phyloP scores from a whole-genome alignment of 2,113 vertebrate genomes.

The Lagopus leucura region DNA sequence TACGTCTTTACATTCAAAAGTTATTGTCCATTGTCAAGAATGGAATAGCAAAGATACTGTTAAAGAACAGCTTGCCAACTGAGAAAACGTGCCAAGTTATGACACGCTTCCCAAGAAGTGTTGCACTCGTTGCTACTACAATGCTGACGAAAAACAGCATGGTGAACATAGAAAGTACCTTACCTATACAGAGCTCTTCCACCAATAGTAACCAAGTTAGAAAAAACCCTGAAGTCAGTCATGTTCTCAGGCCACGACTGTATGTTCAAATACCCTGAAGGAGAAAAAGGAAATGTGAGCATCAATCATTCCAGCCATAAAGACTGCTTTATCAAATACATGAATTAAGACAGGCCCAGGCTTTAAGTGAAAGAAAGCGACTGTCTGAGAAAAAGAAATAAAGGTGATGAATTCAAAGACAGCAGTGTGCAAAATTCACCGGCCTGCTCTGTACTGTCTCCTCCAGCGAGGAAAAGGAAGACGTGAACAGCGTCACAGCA shows the following conservation, averaged over 20 bases:
- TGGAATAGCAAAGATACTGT: not conserved
- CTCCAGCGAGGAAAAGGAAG: not conserved
- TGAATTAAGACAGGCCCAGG: not conserved
- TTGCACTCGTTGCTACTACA: not conserved
- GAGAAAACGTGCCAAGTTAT: not conserved
- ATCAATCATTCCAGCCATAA: not conserved
- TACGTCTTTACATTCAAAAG: not conserved
- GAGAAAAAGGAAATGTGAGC: not conserved
- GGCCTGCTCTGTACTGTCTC: not conserved
- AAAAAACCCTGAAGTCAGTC: conserved; percentile 96
- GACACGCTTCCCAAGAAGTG: not conserved
- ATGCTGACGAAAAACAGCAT: not conserved
- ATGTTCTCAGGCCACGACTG: conserved; percentile 98
- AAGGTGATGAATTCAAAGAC: not conserved
- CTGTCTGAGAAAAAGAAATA: not conserved
- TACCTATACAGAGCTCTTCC: conserved; percentile 95
- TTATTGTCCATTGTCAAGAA: not conserved
- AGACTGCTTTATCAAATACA: not conserved
- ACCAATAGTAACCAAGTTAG: conserved; percentile 93
- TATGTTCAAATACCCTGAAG: conserved; percentile 94
- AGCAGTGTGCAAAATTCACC: not conserved
- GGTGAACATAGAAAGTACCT: not conserved
- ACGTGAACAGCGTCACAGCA: not conserved
- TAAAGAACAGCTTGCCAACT: not conserved
- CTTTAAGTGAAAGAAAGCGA: not conserved